These are phyloP conservation scores for Aplocera efformata DNA, from an alignment of 2,888 invertebrate genomes.

Conservation along the genomic window DNA sequence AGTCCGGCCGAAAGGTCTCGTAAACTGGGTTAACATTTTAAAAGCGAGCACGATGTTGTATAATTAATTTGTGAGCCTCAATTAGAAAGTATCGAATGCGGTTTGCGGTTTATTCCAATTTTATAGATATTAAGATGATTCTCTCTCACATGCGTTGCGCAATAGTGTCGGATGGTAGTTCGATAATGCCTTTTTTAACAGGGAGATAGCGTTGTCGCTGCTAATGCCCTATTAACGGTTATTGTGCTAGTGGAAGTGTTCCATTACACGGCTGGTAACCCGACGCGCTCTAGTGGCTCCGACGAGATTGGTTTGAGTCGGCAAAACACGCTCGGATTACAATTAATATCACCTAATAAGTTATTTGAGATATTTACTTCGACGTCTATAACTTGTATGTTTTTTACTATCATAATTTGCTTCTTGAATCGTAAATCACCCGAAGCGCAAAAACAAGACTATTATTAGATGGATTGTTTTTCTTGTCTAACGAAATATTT, in stretches of 20 bases:
- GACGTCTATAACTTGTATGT: conserved; percentile 24
- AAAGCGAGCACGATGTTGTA: conserved; percentile 36
- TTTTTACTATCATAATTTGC: conserved; percentile 17
- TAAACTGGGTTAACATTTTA: conserved; percentile 47
- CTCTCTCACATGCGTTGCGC: conserved; percentile 25
- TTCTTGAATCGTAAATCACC: conserved; percentile 9
- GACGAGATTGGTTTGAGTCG: conserved; percentile 61
- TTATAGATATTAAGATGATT: conserved; percentile 17
- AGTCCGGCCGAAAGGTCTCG: conserved; percentile 5
- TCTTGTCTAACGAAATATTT: background rate
- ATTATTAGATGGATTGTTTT: background rate
- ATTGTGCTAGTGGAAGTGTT: conserved; percentile 73
- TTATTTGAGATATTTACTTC: conserved; percentile 41
- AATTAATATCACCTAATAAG: conserved; percentile 32
- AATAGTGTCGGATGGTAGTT: conserved; percentile 15
- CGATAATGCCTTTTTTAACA: conserved; percentile 52
- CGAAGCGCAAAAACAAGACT: conserved; percentile 9
- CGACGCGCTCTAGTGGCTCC: conserved; percentile 62
- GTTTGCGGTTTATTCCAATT: conserved; percentile 36
- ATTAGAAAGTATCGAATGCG: conserved; percentile 43
- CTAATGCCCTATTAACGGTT: conserved; percentile 68
- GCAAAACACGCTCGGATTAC: conserved; percentile 45
- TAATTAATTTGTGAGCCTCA: conserved; percentile 36
- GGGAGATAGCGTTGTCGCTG: conserved; percentile 62
- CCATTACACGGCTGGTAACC: conserved; percentile 69